Percentiles rank a stretch among this genome's conserved stretches.
phyloP scores from a whole-genome alignment of 2,888 invertebrate species.

The Zootermopsis nevadensis region DNA sequence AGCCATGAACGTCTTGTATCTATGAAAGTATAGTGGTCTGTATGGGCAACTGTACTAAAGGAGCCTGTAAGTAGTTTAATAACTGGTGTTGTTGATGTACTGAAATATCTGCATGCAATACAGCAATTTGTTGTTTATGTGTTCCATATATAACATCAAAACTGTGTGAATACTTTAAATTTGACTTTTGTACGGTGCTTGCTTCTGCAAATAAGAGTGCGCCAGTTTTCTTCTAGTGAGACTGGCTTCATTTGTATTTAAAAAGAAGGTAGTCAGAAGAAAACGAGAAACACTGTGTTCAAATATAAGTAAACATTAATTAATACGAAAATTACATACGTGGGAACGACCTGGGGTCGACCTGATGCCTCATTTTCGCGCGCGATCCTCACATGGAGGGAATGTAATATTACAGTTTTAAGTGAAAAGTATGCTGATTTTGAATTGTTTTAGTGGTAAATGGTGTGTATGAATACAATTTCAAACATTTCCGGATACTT shows the following conservation, averaged over 20 bases:
- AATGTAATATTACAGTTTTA: not conserved
- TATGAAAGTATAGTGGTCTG: not conserved
- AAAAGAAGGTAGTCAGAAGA: not conserved
- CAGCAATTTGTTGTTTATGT: not conserved
- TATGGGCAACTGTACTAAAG: not conserved
- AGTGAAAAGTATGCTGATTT: not conserved
- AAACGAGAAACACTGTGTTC: not conserved
- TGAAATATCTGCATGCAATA: not conserved
- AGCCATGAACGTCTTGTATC: not conserved
- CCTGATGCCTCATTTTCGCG: slow-evolving; percentile 43
- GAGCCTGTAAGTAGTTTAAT: not conserved
- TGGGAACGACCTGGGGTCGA: slow-evolving; percentile 5
- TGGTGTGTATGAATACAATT: not conserved
- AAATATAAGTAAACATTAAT: not conserved
- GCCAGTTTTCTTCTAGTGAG: not conserved
- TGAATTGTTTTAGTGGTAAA: not conserved
- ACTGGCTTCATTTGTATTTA: not conserved
- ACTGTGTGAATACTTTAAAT: not conserved
- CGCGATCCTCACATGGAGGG: slow-evolving; percentile 46
- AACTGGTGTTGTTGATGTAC: not conserved
- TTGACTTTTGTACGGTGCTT: not conserved
- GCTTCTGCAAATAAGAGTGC: not conserved
- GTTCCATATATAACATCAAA: not conserved
- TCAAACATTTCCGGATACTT: too few relatives aligned
- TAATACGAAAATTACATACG: not conserved